phyloP scores from a whole-genome alignment of 1,140 invertebrate genomes.

The Leptinotarsa lineolata region DNA sequence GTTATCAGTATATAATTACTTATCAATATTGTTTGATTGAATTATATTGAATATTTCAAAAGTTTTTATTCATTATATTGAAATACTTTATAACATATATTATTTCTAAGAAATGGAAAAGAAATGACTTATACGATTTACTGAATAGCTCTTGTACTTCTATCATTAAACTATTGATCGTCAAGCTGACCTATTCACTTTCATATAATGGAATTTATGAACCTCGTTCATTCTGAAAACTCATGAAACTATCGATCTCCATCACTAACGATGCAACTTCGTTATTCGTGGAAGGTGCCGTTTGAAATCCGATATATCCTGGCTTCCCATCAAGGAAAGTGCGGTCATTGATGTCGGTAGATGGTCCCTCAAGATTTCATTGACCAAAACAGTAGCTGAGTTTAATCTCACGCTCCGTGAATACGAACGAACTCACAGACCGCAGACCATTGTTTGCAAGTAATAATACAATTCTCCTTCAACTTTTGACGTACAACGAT shows the following conservation, averaged over 20 bases:
- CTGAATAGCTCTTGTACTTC: no score
- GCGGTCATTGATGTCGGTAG: neutral
- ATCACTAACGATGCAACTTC: neutral
- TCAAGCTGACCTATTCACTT: neutral
- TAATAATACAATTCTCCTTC: slow-evolving; percentile 40
- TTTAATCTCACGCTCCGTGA: slow-evolving; percentile 40
- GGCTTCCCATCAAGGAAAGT: neutral
- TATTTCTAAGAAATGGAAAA: no score
- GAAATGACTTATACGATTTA: no score
- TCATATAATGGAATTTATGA: neutral
- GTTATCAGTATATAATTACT: no score
- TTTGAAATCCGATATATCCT: slow-evolving; percentile 3
- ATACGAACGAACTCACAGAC: slow-evolving; percentile 33
- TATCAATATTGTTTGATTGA: no score
- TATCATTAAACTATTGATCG: neutral
- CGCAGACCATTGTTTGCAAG: slow-evolving; percentile 41
- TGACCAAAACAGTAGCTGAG: slow-evolving; percentile 31
- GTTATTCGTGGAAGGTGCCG: slow-evolving; percentile 1
- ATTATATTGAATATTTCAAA: no score
- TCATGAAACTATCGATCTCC: neutral
- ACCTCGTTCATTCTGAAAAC: neutral
- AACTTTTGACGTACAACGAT: slow-evolving; percentile 20
- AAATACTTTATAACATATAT: no score
- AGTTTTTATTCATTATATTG: no score
- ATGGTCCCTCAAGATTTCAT: neutral